A percentile compares a stretch with the other conserved stretches of the same genome.
Conservation (phyloP, 2,888 invertebrate genomes). For the Ditylenchus weischeri region DNA sequence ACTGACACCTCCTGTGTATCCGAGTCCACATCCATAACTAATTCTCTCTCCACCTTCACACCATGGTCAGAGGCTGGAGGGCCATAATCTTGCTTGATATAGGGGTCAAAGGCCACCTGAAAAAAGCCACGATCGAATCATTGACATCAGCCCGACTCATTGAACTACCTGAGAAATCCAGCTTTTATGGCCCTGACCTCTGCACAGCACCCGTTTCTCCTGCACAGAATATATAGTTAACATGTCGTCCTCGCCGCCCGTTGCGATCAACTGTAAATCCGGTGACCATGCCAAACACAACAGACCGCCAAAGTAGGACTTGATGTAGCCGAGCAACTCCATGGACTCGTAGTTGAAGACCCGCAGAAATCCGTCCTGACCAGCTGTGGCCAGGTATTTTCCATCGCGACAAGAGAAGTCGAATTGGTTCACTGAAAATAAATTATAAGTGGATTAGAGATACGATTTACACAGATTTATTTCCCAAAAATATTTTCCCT, state of each 20-base stretch:
- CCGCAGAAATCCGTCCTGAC: conserved; percentile 75
- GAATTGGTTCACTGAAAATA: conserved; percentile 83
- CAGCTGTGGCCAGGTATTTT: conserved; percentile 51
- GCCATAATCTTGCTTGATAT: neutral
- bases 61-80: neutral
- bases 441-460: too few relatives aligned
- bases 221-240: conserved; percentile 93
- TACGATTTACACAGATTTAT: too few relatives aligned
- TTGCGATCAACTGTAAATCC: conserved; percentile 80
- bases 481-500: too few relatives aligned
- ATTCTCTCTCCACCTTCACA: too few relatives aligned
- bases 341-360: conserved; percentile 95
- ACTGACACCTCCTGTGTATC: too few relatives aligned
- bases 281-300: conserved; percentile 88
- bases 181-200: conserved; percentile 93
- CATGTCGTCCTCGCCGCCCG: conserved; percentile 96
- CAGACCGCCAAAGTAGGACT: conserved; percentile 93
- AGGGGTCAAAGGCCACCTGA: conserved; percentile 54
- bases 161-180: conserved; percentile 88
- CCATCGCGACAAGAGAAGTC: conserved; percentile 82
- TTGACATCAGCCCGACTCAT: conserved; percentile 53
- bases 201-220: conserved; percentile 74
- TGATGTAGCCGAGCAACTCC: conserved; percentile 79
- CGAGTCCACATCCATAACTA: too few relatives aligned
- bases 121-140: neutral